Base-by-base conservation (phyloP, 2,113 vertebrate genomes). In the Microcebus jonahi region DNA sequence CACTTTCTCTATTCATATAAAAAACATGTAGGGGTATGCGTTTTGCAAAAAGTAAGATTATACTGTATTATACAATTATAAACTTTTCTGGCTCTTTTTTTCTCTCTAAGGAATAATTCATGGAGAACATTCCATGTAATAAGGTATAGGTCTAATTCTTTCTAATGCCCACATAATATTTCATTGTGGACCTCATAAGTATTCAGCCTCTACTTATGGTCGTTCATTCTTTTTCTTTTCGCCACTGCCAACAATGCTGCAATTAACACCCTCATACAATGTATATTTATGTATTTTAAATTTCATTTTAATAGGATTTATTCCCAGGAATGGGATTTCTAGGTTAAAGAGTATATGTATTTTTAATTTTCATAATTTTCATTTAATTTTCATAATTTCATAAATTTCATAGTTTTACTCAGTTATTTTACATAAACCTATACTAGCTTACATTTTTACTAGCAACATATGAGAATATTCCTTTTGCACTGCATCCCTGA, bases 291-390 rank as follows among this genome's bases (percentile, higher is more conserved):
- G 21, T 42, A n/a, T 67, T 82, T n/a, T 95, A 21, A 71, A 79
- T 84, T 96, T 95, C 10, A 67, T 88, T 91, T 95, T 91, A 75
- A 63, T 70, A 83, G 27, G 27, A 79, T 91, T 93, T 94, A 63
- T 73, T 93, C 23, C 27, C 25, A 89, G 75, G 31, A 88, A 23
- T 81, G 34, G 1, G 25, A 45, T 82, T 86, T 10, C 79, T 63
- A 3, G 11, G 39, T 87, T 79, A 81, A 87, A 92, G 63, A 94
- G 8, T 83, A n/a, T 88, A 79, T 25, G 5, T 9, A 10, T 88
- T 36, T 89, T 83, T 61, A 67, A 71, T 79, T 90, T 10, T 48
- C 48, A 48, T 48, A 48, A 8, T 42, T 42, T 42, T 4, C 39
- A 42, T 89, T 83, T 61, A 67, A 79, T 79, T 87, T 10, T 48